Base-by-base conservation (phyloP, 2,888 invertebrate species). In the Agonopterix subpropinquella region DNA sequence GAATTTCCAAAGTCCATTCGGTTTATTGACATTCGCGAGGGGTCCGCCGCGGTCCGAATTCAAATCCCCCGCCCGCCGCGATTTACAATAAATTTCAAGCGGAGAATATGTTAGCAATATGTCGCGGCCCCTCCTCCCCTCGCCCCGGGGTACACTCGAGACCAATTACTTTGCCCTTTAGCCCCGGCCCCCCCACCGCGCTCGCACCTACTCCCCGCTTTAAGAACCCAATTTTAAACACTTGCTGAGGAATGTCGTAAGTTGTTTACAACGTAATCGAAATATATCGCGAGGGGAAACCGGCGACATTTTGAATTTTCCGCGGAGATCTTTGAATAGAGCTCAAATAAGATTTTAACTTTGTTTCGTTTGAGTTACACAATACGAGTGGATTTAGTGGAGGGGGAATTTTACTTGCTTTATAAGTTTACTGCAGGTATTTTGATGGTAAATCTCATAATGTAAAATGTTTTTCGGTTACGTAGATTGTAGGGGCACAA, bases 31-130 rank as follows among this genome's bases (percentile, higher is more conserved):
- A 77, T 64, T 52, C 62, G 67, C 64, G 65, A 65, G 71, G 70
- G 68, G 61, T 50, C 51, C 35, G 57, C 52, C 50, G 53, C 51
- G 54, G 59, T 28, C 28, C 61, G 70, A 62, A 80, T 79, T 79
- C 79, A 77, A 80, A 81, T 77, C 80, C 82, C 79, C 75, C 76
- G 63, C 82, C 78, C 75, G 76, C 64, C 77, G 75, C 81, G 82
- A 77, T 83, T 86, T 84, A 83, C 86, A 83, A 85, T 86, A 85
- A 82, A 84, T 82, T 85, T 84, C 78, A 77, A 85, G 73, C 75
- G 80, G 70, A 73, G 83, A 85, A 84, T 84, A 86, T 87, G 87
- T 83, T 83, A 72, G 81, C 83, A 80, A 85, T 85, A 82, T 82
- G 84, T 84, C 72, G 70, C 62, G 59, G 47, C 28, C 10, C 2